Conservation (phyloP, 2,888 invertebrate species). For the Chymomyza fuscimana region DNA sequence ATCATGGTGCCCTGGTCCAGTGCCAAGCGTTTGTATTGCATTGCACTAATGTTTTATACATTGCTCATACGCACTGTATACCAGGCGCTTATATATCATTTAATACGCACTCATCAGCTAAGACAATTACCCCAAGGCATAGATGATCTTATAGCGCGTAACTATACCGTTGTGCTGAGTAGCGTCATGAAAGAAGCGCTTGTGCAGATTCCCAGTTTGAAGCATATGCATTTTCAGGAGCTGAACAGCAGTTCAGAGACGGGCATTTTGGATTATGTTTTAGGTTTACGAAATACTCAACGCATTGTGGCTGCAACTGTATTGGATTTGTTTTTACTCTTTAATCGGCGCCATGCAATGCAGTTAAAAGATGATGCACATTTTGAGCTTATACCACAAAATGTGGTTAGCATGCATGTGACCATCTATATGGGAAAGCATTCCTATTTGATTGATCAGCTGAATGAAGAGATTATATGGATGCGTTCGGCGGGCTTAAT, state of each 20-base stretch:
- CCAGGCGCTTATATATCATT: constrained; percentile 64
- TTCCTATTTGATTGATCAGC: constrained; percentile 57
- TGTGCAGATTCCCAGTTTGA: constrained; percentile 36
- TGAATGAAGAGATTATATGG: constrained; percentile 56
- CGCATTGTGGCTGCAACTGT: constrained; percentile 34
- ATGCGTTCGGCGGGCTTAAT: constrained; percentile 59
- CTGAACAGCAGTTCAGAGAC: neutral
- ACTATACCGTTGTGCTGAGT: constrained; percentile 43
- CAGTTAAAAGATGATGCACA: neutral
- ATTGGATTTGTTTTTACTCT: constrained; percentile 40
- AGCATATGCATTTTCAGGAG: constrained; percentile 36
- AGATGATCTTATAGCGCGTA: constrained; percentile 44
- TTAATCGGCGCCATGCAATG: constrained; percentile 35
- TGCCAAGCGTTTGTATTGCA: constrained; percentile 45
- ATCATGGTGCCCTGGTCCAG: constrained; percentile 26
- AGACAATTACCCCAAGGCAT: constrained; percentile 46
- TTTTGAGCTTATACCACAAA: constrained; percentile 46
- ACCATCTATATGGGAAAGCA: constrained; percentile 65
- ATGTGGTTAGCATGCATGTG: constrained; percentile 48
- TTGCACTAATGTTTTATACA: constrained; percentile 48
- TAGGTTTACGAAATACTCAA: neutral
- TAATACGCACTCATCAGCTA: constrained; percentile 59
- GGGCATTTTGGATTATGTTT: constrained; percentile 32
- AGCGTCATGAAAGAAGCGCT: constrained; percentile 28
- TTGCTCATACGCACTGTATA: constrained; percentile 70